Conservation (phyloP, 2,888 invertebrate species). For the Limnephilus auricula region DNA sequence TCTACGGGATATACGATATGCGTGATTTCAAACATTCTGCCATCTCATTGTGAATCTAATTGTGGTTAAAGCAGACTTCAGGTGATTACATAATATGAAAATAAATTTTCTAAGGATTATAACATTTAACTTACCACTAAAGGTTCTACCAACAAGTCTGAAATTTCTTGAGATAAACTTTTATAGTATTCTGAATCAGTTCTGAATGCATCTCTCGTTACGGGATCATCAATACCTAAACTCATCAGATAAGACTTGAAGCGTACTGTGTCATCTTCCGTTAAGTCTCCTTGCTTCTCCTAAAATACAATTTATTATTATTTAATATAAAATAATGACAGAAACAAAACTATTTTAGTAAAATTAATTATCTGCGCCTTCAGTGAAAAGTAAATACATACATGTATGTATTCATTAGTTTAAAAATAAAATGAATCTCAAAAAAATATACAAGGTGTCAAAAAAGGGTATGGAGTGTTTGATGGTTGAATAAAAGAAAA, state of each 20-base stretch:
- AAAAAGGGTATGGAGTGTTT: no score
- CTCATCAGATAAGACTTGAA: constrained; percentile 98
- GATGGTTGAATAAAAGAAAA: no score
- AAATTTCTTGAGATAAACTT: constrained; percentile 91
- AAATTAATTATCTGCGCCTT: not conserved
- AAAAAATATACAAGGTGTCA: no score
- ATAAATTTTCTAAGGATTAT: not conserved
- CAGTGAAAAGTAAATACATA: not conserved
- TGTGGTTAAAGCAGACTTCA: no score
- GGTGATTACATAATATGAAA: not conserved
- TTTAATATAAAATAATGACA: not conserved
- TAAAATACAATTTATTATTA: constrained; percentile 70
- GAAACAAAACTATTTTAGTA: no score
- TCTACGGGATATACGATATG: no score
- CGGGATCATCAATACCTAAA: constrained; percentile 98
- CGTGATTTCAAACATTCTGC: no score
- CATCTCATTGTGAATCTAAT: no score
- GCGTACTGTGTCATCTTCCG: constrained; percentile 97
- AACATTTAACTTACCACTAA: constrained; percentile 79
- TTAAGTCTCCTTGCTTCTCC: constrained; percentile 96
- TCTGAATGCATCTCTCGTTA: constrained; percentile 93
- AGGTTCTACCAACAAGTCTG: constrained; percentile 88
- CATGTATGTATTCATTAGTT: not conserved
- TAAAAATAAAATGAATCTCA: not conserved
- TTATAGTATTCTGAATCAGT: constrained; percentile 91